Conservation (phyloP, 64 coral and sea anemone species). For the Acropora yongei region DNA sequence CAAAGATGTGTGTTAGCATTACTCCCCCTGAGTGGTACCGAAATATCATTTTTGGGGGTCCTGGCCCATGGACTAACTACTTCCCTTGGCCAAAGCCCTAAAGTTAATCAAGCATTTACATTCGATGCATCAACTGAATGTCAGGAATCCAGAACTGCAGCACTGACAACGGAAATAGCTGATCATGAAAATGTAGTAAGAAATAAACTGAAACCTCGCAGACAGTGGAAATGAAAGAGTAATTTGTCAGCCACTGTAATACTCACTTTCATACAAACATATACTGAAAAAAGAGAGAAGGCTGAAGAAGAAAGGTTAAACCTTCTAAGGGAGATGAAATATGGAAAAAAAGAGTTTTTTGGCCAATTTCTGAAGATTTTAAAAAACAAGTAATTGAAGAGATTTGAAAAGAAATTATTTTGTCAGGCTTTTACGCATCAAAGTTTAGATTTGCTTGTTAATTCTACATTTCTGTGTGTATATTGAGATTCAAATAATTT, state of each 20-base stretch:
- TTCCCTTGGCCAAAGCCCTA: constrained; percentile 58
- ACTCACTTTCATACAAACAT: constrained; percentile 56
- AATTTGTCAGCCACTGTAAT: background rate
- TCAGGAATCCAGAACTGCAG: background rate
- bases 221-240: background rate
- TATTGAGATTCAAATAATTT: too few species aligned
- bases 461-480: too few species aligned
- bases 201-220: too few species aligned
- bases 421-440: too few species aligned
- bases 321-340: constrained; percentile 66
- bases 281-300: constrained; percentile 65
- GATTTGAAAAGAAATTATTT: too few species aligned
- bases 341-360: constrained; percentile 56
- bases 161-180: too few species aligned
- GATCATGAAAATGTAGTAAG: too few species aligned
- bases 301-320: constrained; percentile 70
- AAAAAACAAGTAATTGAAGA: too few species aligned
- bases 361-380: constrained; percentile 37
- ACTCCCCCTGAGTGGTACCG: too few species aligned
- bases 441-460: too few species aligned
- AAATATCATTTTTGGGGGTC: too few species aligned
- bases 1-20: too few species aligned
- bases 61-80: background rate
- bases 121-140: constrained; percentile 51
- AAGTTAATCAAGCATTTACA: constrained; percentile 72